Evolutionary conservation across 2,888 invertebrate genomes (phyloP).

Genomic region (Ichneumoninae sp.): DNA sequence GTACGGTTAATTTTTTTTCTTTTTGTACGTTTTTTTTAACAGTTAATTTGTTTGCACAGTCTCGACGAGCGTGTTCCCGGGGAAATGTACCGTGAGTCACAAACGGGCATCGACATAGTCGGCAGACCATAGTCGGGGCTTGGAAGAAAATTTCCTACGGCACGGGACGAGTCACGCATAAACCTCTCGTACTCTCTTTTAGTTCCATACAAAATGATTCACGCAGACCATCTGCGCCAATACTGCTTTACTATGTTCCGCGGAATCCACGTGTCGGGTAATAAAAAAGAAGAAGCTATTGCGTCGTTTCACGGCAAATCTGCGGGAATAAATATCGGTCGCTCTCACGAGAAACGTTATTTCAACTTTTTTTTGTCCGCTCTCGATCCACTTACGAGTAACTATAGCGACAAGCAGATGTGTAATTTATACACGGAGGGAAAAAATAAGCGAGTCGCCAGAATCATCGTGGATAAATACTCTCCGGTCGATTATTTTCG

Average conservation of each 20-base stretch:
- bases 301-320: slow-evolving; percentile 3
- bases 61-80: neutral
- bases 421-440: neutral
- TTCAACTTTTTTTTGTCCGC: neutral
- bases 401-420: neutral
- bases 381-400: neutral
- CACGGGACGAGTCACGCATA: slow-evolving; percentile 25
- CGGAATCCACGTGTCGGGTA: slow-evolving; percentile 14
- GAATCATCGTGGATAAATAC: neutral
- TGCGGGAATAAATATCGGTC: slow-evolving; percentile 55
- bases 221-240: slow-evolving; percentile 58
- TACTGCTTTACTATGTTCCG: slow-evolving; percentile 31
- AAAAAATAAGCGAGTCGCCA: neutral
- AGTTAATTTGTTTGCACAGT: neutral
- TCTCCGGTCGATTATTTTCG: neutral
- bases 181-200: neutral
- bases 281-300: slow-evolving; percentile 3
- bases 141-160: slow-evolving; percentile 7
- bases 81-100: slow-evolving; percentile 8
- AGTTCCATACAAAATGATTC: slow-evolving; percentile 61
- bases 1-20: neutral
- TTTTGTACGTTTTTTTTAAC: neutral
- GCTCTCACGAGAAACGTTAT: slow-evolving; percentile 35
- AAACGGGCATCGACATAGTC: neutral
- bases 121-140: neutral